phyloP scores from a whole-genome alignment of 2,888 invertebrate genomes.

The Rhagium mordax region DNA sequence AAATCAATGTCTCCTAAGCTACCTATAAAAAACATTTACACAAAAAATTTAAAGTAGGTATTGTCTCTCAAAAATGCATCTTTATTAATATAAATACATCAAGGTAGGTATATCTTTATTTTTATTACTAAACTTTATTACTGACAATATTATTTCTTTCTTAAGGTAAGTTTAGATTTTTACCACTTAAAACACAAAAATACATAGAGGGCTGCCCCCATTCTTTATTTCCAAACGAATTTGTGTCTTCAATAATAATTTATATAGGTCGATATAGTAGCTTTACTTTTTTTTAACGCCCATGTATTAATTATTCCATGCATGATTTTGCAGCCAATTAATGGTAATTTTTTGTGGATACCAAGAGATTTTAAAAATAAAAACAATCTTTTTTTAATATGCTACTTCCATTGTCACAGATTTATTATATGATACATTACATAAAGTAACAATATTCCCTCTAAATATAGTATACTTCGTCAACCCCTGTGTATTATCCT shows the following conservation, averaged over 20 bases:
- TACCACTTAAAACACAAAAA: constrained; percentile 12
- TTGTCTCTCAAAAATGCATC: constrained; percentile 59
- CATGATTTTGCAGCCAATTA: too few relatives aligned
- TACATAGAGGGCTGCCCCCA: neutral
- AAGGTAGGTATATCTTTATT: constrained; percentile 29
- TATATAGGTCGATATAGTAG: neutral
- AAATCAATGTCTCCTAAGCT: constrained; percentile 53
- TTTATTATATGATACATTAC: too few relatives aligned
- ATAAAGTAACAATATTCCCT: neutral
- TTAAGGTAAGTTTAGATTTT: constrained; percentile 3
- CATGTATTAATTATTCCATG: too few relatives aligned
- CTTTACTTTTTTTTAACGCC: neutral
- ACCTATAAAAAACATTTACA: constrained; percentile 55
- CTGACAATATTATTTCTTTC: constrained; percentile 34
- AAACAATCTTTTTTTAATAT: too few relatives aligned
- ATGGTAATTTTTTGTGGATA: too few relatives aligned
- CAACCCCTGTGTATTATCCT: neutral
- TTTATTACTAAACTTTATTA: constrained; percentile 40
- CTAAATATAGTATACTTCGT: neutral
- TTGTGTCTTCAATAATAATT: neutral
- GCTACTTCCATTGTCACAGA: too few relatives aligned
- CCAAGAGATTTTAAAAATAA: too few relatives aligned
- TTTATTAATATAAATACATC: constrained; percentile 49
- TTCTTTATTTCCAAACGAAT: neutral
- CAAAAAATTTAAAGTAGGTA: constrained; percentile 51